A percentile compares a stretch with the other conserved stretches of the same genome.
Conservation (phyloP, 2,888 invertebrate genomes). For the Agriopis leucophaearia region DNA sequence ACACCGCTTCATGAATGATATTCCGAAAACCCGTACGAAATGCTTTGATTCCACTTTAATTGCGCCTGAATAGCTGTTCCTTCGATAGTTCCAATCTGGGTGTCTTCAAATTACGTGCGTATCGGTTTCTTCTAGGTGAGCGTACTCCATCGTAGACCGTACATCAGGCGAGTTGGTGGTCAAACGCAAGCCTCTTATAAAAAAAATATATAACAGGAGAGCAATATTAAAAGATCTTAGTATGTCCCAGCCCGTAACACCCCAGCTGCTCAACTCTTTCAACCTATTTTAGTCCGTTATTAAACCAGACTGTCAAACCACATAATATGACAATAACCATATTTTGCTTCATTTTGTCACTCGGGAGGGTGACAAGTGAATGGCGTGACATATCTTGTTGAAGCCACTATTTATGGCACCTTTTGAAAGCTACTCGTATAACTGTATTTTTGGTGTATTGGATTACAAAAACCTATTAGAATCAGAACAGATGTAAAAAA, state of each 20-base stretch:
- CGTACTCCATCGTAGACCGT: too few relatives aligned
- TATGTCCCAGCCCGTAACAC: slow-evolving; percentile 41
- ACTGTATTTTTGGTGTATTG: slow-evolving; percentile 38
- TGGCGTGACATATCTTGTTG: slow-evolving; percentile 64
- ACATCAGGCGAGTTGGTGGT: too few relatives aligned
- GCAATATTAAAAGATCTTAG: slow-evolving; percentile 24
- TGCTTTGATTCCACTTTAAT: too few relatives aligned
- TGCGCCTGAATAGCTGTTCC: too few relatives aligned
- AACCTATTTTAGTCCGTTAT: slow-evolving; percentile 57
- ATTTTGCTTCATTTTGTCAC: slow-evolving; percentile 63
- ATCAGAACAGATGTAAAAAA: not conserved
- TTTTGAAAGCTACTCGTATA: slow-evolving; percentile 36
- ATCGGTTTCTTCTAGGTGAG: too few relatives aligned
- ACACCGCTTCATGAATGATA: too few relatives aligned
- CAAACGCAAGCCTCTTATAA: too few relatives aligned
- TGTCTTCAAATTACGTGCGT: too few relatives aligned
- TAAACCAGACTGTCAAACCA: slow-evolving; percentile 68
- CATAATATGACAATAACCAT: slow-evolving; percentile 75
- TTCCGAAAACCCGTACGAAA: too few relatives aligned
- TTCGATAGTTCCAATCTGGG: too few relatives aligned
- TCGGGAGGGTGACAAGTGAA: slow-evolving; percentile 55
- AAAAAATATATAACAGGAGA: slow-evolving; percentile 44
- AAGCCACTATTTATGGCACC: slow-evolving; percentile 54
- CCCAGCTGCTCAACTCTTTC: slow-evolving; percentile 59
- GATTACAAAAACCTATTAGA: slow-evolving; percentile 22